phyloP scores from a whole-genome alignment of 2,113 vertebrate genomes.

The Oreochromis tanganicae region DNA sequence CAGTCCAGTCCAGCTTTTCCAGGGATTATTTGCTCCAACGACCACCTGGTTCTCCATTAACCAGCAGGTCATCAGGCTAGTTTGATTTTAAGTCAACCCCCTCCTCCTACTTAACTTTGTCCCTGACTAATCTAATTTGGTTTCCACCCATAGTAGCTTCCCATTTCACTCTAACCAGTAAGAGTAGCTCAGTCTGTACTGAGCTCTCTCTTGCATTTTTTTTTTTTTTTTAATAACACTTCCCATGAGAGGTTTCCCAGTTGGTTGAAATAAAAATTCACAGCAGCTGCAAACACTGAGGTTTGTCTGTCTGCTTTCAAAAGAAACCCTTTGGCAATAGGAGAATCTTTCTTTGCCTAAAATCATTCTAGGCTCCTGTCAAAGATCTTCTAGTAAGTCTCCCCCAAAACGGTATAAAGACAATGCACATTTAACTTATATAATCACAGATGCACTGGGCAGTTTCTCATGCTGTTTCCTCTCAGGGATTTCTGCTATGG shows the following conservation, averaged over 20 bases:
- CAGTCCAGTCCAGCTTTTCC: conserved; percentile 36
- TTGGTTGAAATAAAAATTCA: conserved; percentile 15
- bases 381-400: conserved; percentile 15
- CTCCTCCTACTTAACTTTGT: not conserved
- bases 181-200: not conserved
- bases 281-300: conserved; percentile 3
- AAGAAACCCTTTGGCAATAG: conserved; percentile 21
- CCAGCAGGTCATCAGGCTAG: conserved; percentile 26
- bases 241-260: conserved; percentile 5
- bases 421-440: not conserved
- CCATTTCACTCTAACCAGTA: not conserved
- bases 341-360: conserved; percentile 1
- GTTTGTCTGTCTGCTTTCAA: conserved; percentile 17
- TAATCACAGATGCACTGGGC: not conserved
- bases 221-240: not conserved
- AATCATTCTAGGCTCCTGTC: not conserved
- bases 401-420: not conserved
- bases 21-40: conserved; percentile 40
- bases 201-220: not conserved
- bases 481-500: not conserved
- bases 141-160: not conserved
- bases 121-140: conserved; percentile 13
- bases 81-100: conserved; percentile 30
- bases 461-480: not conserved
- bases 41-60: conserved; percentile 35